These are phyloP conservation scores for Pollenia labialis DNA, from an alignment of 2,888 invertebrate species.

Conservation along the genomic window DNA sequence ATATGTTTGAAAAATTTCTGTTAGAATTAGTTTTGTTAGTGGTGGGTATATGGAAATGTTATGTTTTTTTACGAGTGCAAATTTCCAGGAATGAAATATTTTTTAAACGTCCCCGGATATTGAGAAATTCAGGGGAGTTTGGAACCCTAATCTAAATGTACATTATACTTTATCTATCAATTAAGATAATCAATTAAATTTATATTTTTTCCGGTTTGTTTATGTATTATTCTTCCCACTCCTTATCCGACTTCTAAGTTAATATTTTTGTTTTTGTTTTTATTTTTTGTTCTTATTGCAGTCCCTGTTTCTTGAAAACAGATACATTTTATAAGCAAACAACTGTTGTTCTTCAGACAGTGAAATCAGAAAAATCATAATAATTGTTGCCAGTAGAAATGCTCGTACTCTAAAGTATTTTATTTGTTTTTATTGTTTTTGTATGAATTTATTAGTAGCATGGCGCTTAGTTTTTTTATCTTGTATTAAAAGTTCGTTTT, in stretches of 20 bases:
- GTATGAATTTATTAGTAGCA: slow-evolving; percentile 39
- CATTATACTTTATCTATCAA: neutral
- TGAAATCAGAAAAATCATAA: slow-evolving; percentile 49
- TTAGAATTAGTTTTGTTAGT: no score
- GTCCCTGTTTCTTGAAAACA: neutral
- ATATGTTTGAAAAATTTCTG: no score
- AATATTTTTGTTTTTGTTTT: slow-evolving; percentile 10
- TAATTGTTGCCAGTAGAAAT: slow-evolving; percentile 41
- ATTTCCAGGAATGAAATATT: no score
- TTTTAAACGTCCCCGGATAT: no score
- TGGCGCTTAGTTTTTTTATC: slow-evolving; percentile 66
- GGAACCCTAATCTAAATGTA: neutral
- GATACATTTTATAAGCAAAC: slow-evolving; percentile 2
- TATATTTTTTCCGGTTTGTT: slow-evolving; percentile 15
- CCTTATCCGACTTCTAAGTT: slow-evolving; percentile 18
- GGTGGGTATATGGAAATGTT: no score
- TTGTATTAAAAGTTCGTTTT: slow-evolving; percentile 7
- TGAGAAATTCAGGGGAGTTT: no score
- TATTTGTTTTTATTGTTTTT: slow-evolving; percentile 15
- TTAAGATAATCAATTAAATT: slow-evolving; percentile 18
- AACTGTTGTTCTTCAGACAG: neutral
- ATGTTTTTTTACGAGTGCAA: no score
- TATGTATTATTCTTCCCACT: slow-evolving; percentile 24
- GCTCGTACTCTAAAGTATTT: slow-evolving; percentile 32
- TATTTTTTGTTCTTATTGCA: neutral